phyloP scores from a whole-genome alignment of 2,113 vertebrate genomes.

The Phainopepla nitens region DNA sequence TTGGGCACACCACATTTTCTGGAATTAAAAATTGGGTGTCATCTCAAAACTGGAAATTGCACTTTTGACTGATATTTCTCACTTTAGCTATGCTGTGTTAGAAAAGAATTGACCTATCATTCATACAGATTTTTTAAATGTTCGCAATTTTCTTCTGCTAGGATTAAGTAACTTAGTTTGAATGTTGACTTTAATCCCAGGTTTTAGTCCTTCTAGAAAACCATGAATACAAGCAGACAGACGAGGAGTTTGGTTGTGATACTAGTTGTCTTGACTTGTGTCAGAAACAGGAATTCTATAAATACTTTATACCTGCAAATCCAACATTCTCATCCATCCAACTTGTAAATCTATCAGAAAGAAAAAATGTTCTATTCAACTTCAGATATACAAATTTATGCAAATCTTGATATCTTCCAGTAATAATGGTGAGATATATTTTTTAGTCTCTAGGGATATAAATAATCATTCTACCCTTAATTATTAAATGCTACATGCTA shows the following conservation, averaged over 20 bases:
- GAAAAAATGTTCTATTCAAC: not conserved
- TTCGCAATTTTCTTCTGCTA: not conserved
- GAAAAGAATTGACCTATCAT: not conserved
- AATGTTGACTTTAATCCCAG: not conserved
- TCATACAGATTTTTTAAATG: rapidly evolving
- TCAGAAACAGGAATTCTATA: not conserved
- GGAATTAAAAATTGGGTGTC: not conserved
- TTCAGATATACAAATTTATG: not conserved
- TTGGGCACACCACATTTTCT: not conserved
- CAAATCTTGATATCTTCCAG: not conserved
- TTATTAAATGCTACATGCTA: not conserved
- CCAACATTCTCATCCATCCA: not conserved
- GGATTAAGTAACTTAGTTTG: not conserved
- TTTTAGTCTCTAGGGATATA: not conserved
- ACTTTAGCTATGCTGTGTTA: not conserved
- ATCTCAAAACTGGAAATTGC: rapidly evolving
- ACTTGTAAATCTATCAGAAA: not conserved
- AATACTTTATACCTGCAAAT: not conserved
- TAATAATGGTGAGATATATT: not conserved
- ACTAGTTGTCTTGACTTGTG: not conserved
- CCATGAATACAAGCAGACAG: not conserved
- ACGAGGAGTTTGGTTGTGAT: not conserved
- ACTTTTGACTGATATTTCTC: not conserved
- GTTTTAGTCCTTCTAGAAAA: not conserved
- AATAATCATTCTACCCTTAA: not conserved